Percentiles rank a stretch among this genome's conserved stretches.
Conservation (phyloP, 2,888 invertebrate genomes). For the Uloborus plumipes region DNA sequence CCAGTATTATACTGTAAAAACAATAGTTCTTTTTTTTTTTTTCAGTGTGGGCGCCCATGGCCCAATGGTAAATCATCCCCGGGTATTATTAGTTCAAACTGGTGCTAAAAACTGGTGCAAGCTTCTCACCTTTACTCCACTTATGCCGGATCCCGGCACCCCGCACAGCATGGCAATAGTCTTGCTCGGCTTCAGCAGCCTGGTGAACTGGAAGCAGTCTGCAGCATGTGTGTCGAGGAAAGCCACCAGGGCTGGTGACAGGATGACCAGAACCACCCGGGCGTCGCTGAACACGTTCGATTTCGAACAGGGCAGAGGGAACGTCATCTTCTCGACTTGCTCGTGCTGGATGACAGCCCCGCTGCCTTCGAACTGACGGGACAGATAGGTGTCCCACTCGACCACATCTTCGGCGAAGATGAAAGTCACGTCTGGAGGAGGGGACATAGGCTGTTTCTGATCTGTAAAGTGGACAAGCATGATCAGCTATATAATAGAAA, state of each 20-base stretch:
- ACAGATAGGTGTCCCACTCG: slow-evolving; percentile 63
- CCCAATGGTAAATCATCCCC: too few relatives aligned
- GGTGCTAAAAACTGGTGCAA: too few relatives aligned
- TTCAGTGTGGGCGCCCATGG: too few relatives aligned
- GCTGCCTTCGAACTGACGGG: slow-evolving; percentile 53
- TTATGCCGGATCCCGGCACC: slow-evolving; percentile 71
- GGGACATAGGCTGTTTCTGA: slow-evolving; percentile 14
- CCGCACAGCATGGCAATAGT: slow-evolving; percentile 86
- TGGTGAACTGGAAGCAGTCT: slow-evolving; percentile 73
- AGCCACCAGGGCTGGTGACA: slow-evolving; percentile 60
- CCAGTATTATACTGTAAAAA: too few relatives aligned
- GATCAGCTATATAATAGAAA: neutral
- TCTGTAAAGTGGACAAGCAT: slow-evolving; percentile 12
- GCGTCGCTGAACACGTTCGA: slow-evolving; percentile 42
- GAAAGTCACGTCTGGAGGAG: slow-evolving; percentile 61
- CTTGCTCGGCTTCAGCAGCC: slow-evolving; percentile 79
- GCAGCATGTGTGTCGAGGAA: slow-evolving; percentile 57
- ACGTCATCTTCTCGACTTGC: slow-evolving; percentile 55
- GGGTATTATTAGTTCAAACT: too few relatives aligned
- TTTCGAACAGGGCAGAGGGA: slow-evolving; percentile 41
- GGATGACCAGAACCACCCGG: slow-evolving; percentile 54
- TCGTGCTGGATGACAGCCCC: slow-evolving; percentile 38
- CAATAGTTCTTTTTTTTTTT: too few relatives aligned
- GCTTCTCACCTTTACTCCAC: slow-evolving; percentile 28
- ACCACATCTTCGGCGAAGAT: slow-evolving; percentile 63